Base-by-base conservation (phyloP, 2,797 vertebrate species). In the Oryzias sinensis region DNA sequence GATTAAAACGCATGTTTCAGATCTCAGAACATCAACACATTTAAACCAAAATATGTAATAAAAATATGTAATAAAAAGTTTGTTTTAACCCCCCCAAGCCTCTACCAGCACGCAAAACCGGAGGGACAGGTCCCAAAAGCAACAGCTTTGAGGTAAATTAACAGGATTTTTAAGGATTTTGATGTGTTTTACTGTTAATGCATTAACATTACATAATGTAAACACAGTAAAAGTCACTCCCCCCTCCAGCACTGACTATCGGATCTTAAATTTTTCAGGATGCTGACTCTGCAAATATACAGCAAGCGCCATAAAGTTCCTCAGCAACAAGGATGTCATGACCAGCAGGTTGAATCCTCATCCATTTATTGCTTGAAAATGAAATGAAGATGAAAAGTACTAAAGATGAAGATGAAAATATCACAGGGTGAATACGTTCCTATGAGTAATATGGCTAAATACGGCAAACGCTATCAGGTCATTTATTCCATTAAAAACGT, bases 51-150 rank as follows among this genome's bases (percentile, higher is more conserved):
- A 22, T 3, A 22, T 22, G 20, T 22, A 20, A 43, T 43, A 16
- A 43, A 17, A 4, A 43, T 16, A 15, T n/a, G n/a, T n/a, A 17
- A 17, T 5, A 6, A 3, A 5, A 11, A 2, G 5, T 17, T 50
- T 68, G 40, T 37, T 53, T 49, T 41, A 33, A 49, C 15, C 61
- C 72, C 59, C 72, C 59, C 53, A 54, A 65, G 49, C 54, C 55
- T 69, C 56, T 82, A 80, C 55, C 86, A 70, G 55, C 68, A 65
- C 59, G 71, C 42, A 74, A 83, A 76, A 62, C 54, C 44, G 49
- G 37, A 44, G 59, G 63, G 49, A n/a, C 59, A 49, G 53, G 56
- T 49, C 65, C 64, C 49, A 11, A 49, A 60, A 42, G 51, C 48
- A 24, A 18, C 40, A 50, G 49, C 44, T 24, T 63, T 41, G 24